Evolutionary conservation across 2,888 invertebrate species (phyloP).

Genomic region (Capitulum mitella): DNA sequence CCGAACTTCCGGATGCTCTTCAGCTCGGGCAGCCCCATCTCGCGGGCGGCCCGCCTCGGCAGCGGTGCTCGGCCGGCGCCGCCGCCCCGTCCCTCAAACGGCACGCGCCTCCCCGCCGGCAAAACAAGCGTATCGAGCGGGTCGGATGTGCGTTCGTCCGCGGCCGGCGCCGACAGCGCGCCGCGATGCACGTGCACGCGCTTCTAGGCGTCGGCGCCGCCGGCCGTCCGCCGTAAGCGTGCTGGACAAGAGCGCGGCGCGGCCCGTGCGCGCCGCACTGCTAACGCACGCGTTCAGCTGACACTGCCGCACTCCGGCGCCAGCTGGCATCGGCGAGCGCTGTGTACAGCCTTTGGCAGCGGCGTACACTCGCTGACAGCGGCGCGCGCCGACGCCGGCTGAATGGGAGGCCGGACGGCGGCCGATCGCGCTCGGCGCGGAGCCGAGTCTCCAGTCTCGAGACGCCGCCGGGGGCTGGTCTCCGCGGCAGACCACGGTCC

Average conservation of each 20-base stretch:
- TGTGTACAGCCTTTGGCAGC: neutral
- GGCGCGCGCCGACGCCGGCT: no score
- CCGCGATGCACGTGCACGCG: no score
- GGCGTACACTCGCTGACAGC: neutral
- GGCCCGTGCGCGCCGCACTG: neutral
- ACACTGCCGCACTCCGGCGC: neutral
- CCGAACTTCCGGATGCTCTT: constrained; percentile 17
- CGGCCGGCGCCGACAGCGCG: no score
- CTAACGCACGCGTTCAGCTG: neutral
- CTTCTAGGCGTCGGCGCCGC: neutral
- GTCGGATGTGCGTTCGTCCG: neutral
- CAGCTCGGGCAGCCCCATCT: constrained; percentile 8
- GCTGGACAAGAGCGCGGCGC: neutral
- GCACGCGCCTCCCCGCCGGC: neutral
- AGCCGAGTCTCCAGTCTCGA: no score
- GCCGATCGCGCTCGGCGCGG: neutral
- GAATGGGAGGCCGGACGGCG: neutral
- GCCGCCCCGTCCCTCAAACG: neutral
- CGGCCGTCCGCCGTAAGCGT: neutral
- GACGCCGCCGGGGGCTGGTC: neutral
- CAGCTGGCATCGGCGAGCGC: constrained; percentile 2
- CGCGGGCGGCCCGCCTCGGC: neutral
- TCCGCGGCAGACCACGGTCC: neutral
- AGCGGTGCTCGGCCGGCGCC: neutral
- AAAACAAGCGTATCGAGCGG: neutral